phyloP scores from a whole-genome alignment of 1,140 invertebrate species.

The Scylla paramamosain region DNA sequence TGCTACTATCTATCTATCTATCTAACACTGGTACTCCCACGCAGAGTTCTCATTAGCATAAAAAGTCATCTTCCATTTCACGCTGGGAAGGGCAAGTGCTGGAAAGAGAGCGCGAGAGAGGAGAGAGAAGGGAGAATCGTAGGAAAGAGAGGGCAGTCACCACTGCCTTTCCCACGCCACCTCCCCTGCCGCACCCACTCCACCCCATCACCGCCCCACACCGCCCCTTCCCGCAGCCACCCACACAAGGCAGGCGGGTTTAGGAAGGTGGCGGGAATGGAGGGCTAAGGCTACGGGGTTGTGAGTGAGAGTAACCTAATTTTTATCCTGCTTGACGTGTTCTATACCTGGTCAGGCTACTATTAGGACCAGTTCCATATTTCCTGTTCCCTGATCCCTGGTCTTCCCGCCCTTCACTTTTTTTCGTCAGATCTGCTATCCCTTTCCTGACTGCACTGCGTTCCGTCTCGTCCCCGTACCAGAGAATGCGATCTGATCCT shows the following conservation, averaged over 20 bases:
- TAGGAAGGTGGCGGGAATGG: neutral
- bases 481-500: neutral
- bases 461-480: neutral
- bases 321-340: neutral
- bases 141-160: neutral
- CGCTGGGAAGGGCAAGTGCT: neutral
- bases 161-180: neutral
- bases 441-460: neutral
- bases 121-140: neutral
- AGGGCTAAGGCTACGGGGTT: neutral
- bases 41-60: neutral
- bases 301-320: conserved; percentile 1
- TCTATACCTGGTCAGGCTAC: neutral
- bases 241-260: neutral
- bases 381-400: too few species aligned
- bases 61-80: too few species aligned
- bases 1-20: neutral
- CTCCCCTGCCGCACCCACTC: neutral
- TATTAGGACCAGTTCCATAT: neutral
- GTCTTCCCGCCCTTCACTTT: neutral
- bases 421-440: neutral
- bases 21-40: neutral
- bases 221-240: neutral
- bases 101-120: neutral
- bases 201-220: neutral